phyloP scores from a whole-genome alignment of 2,113 vertebrate species.

The Oncorhynchus mykiss region DNA sequence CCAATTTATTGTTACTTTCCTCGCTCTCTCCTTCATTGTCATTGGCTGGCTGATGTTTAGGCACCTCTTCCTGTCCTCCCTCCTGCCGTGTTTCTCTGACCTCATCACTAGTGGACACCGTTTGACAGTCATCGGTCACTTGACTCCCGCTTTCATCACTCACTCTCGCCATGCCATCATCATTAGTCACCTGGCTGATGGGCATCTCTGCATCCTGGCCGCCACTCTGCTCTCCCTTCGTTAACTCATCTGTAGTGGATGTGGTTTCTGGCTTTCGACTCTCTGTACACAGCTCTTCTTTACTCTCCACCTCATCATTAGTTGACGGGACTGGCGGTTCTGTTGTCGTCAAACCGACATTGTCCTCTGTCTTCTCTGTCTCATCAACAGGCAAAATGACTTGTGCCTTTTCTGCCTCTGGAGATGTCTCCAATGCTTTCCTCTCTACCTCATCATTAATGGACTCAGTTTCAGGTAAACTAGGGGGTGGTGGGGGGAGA shows the following conservation, averaged over 20 bases:
- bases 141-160: background rate
- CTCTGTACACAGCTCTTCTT: conserved; percentile 2
- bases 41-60: background rate
- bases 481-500: background rate
- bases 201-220: background rate
- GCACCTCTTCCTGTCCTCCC: background rate
- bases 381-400: background rate
- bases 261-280: background rate
- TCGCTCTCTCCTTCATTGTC: conserved; percentile 9
- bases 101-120: background rate
- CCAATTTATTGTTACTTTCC: conserved; percentile 2
- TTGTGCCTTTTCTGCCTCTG: background rate
- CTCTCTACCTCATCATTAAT: background rate
- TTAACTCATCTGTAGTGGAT: background rate
- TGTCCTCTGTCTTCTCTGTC: background rate
- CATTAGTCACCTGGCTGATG: background rate
- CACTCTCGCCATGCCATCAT: background rate
- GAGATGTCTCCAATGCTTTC: background rate
- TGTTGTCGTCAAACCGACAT: background rate
- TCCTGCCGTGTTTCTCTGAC: background rate
- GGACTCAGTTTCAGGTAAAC: background rate
- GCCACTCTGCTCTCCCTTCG: background rate
- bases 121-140: conserved; percentile 1
- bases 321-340: too few relatives aligned
- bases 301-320: background rate